Evolutionary conservation across 2,888 invertebrate genomes (phyloP).

Genomic region (Leucania comma): DNA sequence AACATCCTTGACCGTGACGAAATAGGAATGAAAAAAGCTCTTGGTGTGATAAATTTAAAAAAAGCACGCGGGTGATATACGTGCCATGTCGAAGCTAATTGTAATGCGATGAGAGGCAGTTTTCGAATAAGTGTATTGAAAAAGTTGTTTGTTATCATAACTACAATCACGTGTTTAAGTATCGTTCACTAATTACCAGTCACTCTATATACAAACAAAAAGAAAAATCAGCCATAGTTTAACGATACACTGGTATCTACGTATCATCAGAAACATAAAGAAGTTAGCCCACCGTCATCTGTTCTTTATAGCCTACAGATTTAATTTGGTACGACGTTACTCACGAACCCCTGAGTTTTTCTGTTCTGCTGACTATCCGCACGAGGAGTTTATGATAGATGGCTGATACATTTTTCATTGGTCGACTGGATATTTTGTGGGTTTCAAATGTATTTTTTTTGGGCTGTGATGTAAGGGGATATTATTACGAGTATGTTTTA

Average conservation of each 20-base stretch:
- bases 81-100: too few species aligned
- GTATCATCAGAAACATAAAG: slow-evolving; percentile 53
- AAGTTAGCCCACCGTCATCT: slow-evolving; percentile 83
- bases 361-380: slow-evolving; percentile 76
- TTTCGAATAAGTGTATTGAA: too few species aligned
- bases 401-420: slow-evolving; percentile 88
- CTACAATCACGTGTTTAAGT: too few species aligned
- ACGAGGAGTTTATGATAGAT: slow-evolving; percentile 87
- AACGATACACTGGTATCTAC: slow-evolving; percentile 1
- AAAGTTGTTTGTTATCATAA: too few species aligned
- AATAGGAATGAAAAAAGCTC: too few species aligned
- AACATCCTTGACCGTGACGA: too few species aligned
- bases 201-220: too few species aligned
- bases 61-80: too few species aligned
- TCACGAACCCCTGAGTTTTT: slow-evolving; percentile 86
- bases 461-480: background rate
- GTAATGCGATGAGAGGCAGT: too few species aligned
- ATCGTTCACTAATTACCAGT: too few species aligned
- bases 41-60: too few species aligned
- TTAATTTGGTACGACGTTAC: slow-evolving; percentile 89
- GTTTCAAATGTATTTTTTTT: slow-evolving; percentile 33
- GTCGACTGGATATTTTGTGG: slow-evolving; percentile 42
- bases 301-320: slow-evolving; percentile 86
- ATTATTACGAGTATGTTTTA: slow-evolving; percentile 20
- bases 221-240: slow-evolving; percentile 3